phyloP scores from a whole-genome alignment of 2,888 invertebrate species.

The Gari tellinella region DNA sequence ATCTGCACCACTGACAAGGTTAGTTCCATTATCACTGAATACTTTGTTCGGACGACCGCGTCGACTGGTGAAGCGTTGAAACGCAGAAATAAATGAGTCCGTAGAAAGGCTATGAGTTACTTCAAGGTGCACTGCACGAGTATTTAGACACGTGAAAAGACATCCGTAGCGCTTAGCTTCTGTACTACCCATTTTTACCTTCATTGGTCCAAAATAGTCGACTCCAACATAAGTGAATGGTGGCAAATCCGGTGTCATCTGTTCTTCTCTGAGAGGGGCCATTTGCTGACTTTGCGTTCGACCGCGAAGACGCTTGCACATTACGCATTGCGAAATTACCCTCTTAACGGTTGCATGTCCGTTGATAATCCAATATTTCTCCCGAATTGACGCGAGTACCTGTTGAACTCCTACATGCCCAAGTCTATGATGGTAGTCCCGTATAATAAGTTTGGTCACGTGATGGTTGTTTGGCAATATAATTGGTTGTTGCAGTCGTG shows the following conservation, averaged over 20 bases:
- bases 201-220: slow-evolving; percentile 54
- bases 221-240: slow-evolving; percentile 52
- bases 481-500: slow-evolving; percentile 2
- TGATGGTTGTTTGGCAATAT: slow-evolving; percentile 23
- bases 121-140: slow-evolving; percentile 41
- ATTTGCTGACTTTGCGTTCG: slow-evolving; percentile 28
- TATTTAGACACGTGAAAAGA: slow-evolving; percentile 50
- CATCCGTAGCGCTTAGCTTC: slow-evolving; percentile 39
- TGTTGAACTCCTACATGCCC: slow-evolving; percentile 26
- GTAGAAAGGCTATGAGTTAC: slow-evolving; percentile 27
- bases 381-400: slow-evolving; percentile 5
- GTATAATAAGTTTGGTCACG: slow-evolving; percentile 21
- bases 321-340: slow-evolving; percentile 10
- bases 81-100: slow-evolving; percentile 40
- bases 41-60: slow-evolving; percentile 34
- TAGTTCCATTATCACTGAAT: slow-evolving; percentile 44
- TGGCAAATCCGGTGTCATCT: slow-evolving; percentile 32
- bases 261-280: slow-evolving; percentile 41
- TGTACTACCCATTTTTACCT: slow-evolving; percentile 27
- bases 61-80: slow-evolving; percentile 37
- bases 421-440: slow-evolving; percentile 9
- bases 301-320: slow-evolving; percentile 12
- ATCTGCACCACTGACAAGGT: slow-evolving; percentile 26
- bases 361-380: slow-evolving; percentile 29
- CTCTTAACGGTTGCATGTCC: slow-evolving; percentile 20